phyloP scores from a whole-genome alignment of 2,113 vertebrate genomes.

The Poecilia latipinna region DNA sequence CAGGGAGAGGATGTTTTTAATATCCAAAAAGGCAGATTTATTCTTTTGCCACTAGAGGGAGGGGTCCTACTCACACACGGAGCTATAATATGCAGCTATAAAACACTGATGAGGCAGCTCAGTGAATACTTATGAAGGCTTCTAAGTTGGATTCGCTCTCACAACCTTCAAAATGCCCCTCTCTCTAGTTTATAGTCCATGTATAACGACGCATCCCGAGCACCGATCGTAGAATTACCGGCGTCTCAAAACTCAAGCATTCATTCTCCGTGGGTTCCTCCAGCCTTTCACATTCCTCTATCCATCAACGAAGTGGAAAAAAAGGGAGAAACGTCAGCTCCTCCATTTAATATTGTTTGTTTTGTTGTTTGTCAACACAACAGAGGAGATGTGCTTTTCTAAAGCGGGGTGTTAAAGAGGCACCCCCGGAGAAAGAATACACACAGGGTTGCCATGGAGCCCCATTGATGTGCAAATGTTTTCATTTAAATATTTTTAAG shows the following conservation, averaged over 20 bases:
- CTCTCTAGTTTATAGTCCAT: slow-evolving; percentile 60
- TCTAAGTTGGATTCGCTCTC: slow-evolving; percentile 60
- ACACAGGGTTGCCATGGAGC: slow-evolving; percentile 81
- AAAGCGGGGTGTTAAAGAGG: slow-evolving; percentile 82
- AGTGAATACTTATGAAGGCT: slow-evolving; percentile 64
- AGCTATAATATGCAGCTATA: slow-evolving; percentile 61
- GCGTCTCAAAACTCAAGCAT: slow-evolving; percentile 68
- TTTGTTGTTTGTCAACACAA: slow-evolving; percentile 86
- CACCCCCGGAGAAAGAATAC: slow-evolving; percentile 80
- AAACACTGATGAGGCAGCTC: slow-evolving; percentile 63
- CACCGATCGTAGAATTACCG: slow-evolving; percentile 71
- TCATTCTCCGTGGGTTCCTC: slow-evolving; percentile 61
- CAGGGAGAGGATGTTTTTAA: slow-evolving; percentile 36
- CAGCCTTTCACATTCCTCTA: slow-evolving; percentile 65
- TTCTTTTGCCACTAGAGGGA: slow-evolving; percentile 76
- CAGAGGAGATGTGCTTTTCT: slow-evolving; percentile 83
- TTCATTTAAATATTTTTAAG: slow-evolving; percentile 88
- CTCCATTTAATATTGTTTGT: slow-evolving; percentile 83
- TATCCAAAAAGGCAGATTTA: slow-evolving; percentile 37
- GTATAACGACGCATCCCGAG: slow-evolving; percentile 60
- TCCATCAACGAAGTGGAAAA: slow-evolving; percentile 78
- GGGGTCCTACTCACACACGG: slow-evolving; percentile 52
- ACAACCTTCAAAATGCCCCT: slow-evolving; percentile 58
- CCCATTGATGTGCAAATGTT: slow-evolving; percentile 85
- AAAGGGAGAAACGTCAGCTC: slow-evolving; percentile 57